phyloP scores from a whole-genome alignment of 2,888 invertebrate genomes.

The Andrena flavipes region DNA sequence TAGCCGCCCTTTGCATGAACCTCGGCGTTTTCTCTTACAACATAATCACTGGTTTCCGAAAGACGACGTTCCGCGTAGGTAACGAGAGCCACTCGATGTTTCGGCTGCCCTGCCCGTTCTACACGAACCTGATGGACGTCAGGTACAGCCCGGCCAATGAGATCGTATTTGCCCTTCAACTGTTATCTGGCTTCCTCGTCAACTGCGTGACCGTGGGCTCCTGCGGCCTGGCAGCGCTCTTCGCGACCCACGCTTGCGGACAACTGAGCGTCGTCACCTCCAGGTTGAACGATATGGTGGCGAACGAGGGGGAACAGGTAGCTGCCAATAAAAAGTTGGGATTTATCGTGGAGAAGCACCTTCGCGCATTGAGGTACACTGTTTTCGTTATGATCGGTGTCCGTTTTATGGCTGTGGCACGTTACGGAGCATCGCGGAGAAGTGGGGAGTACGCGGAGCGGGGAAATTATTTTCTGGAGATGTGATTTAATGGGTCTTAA shows the following conservation, averaged over 20 bases:
- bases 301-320: background rate
- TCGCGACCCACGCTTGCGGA: conserved; percentile 68
- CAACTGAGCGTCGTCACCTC: conserved; percentile 67
- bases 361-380: conserved; percentile 60
- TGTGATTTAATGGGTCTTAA: background rate
- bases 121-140: conserved; percentile 63
- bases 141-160: conserved; percentile 60
- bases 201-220: conserved; percentile 61
- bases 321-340: conserved; percentile 6
- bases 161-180: conserved; percentile 63
- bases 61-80: conserved; percentile 38
- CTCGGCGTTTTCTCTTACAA: conserved; percentile 65
- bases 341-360: conserved; percentile 64
- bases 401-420: background rate
- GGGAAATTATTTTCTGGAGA: background rate
- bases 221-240: conserved; percentile 63
- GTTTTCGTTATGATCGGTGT: background rate
- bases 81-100: conserved; percentile 59
- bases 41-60: conserved; percentile 61
- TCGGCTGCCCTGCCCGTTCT: conserved; percentile 65
- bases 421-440: no score
- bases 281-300: conserved; percentile 56
- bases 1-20: conserved; percentile 69
- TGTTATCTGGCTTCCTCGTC: conserved; percentile 54
- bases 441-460: no score